A percentile compares a stretch with the other conserved stretches of the same genome.
phyloP scores from a whole-genome alignment of 2,113 vertebrate species.

The Apeltes quadracus region DNA sequence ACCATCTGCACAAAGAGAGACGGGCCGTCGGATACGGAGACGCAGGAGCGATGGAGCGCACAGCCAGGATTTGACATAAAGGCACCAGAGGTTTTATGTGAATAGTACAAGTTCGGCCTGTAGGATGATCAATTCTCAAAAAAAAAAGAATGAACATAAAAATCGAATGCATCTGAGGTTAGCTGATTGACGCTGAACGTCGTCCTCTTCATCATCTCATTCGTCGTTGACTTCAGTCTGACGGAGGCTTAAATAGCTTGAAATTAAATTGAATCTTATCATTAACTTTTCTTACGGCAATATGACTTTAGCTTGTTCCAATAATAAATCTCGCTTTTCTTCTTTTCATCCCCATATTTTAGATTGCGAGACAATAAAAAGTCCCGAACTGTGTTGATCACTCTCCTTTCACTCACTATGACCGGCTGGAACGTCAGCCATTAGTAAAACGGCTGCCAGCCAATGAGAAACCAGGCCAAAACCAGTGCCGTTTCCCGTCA shows the following conservation, averaged over 20 bases:
- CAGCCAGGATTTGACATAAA: background rate
- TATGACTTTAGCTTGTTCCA: background rate
- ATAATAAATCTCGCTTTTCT: background rate
- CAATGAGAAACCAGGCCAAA: constrained; percentile 27
- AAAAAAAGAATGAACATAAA: background rate
- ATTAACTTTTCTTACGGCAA: background rate
- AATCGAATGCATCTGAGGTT: background rate
- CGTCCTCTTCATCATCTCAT: background rate
- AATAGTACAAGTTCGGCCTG: background rate
- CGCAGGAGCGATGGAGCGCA: constrained; percentile 2
- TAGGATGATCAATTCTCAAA: background rate
- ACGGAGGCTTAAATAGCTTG: background rate
- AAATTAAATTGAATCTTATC: too few species aligned
- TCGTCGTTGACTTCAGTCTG: constrained; percentile 1
- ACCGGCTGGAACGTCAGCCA: constrained; percentile 11
- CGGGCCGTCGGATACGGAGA: constrained; percentile 3
- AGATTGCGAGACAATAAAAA: background rate
- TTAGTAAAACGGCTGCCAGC: constrained; percentile 3
- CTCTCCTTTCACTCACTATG: background rate
- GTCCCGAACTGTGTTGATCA: background rate
- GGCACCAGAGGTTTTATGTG: background rate
- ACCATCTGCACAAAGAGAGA: constrained; percentile 85
- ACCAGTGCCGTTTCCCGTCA: constrained; percentile 27
- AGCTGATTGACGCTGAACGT: background rate
- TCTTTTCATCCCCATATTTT: background rate